Base-by-base conservation (phyloP, 2,888 invertebrate genomes). In the Epistrophe eligans region DNA sequence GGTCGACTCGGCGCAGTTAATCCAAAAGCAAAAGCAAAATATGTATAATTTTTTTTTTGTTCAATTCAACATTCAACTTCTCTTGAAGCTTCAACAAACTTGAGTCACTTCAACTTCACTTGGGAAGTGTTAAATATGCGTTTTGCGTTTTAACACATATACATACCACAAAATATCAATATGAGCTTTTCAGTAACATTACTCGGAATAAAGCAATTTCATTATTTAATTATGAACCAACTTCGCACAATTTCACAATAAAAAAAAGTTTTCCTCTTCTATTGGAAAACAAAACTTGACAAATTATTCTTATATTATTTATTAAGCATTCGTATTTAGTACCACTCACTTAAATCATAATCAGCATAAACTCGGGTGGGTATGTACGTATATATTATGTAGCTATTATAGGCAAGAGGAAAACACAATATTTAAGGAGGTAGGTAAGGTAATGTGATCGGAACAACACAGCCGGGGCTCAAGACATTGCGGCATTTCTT, bases 201-300 rank as follows among this genome's bases (percentile, higher is more conserved):
- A 24, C 43, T 43, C 24, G 19, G 5, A 66, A 48, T 66, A 66
- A 66, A 66, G 43, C 45, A 35, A 35, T 35, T 28, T 32, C 48
- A 66, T 48, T 66, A 66, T 66, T 66, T 66, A 66, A 66, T 48
- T 66, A 66, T 66, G 48, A 45, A 66, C 66, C 48, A 66, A 66
- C 45, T 66, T 48, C 32, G 45, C 66, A 66, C 66, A 66, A 48
- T 66, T 66, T 66, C 48, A 66, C 64, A 60, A 60, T 40, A 19
- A 17, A 64, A 17, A 64, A 28, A n/a, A 45, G 24, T 64, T 64
- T 64, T 64, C 45, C 45, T 19, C 6, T 60, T 57, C 28, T 32
- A n/a, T 15, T 57, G 55, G 32, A 57, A 50, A 67, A 67, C 17
- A 50, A 17, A 48, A 58, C 55, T 57, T 4, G 3, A 58, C 24